Evolutionary conservation across 1,140 invertebrate species (phyloP).

Genomic region (Drosophila arawakana): DNA sequence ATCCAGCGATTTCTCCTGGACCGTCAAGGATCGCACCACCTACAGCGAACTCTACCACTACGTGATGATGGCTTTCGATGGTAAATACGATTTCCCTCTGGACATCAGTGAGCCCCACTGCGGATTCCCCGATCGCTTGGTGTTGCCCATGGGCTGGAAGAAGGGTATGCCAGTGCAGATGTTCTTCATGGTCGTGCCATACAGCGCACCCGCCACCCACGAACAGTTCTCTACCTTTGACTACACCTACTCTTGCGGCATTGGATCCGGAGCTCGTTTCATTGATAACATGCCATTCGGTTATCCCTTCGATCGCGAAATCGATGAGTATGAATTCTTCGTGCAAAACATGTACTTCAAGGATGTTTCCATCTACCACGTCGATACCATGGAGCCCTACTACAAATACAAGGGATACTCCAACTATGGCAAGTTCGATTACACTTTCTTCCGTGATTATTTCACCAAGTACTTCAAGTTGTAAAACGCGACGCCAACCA

Average conservation of each 20-base stretch:
- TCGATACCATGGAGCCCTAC: slow-evolving; percentile 68
- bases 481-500: slow-evolving; percentile 20
- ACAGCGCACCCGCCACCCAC: slow-evolving; percentile 64
- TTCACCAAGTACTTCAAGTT: slow-evolving; percentile 72
- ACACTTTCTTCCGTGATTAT: slow-evolving; percentile 70
- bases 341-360: slow-evolving; percentile 84
- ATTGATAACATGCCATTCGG: slow-evolving; percentile 78
- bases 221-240: slow-evolving; percentile 74
- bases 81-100: slow-evolving; percentile 73
- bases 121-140: slow-evolving; percentile 84
- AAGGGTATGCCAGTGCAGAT: slow-evolving; percentile 86
- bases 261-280: slow-evolving; percentile 72
- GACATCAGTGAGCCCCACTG: slow-evolving; percentile 76
- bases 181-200: slow-evolving; percentile 85
- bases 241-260: slow-evolving; percentile 68
- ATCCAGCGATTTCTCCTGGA: slow-evolving; percentile 84
- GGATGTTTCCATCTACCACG: slow-evolving; percentile 75
- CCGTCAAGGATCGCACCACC: slow-evolving; percentile 83
- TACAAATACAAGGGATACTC: slow-evolving; percentile 71
- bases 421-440: slow-evolving; percentile 73
- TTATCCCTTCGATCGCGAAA: slow-evolving; percentile 85
- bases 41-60: slow-evolving; percentile 84
- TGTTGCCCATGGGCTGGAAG: slow-evolving; percentile 86
- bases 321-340: slow-evolving; percentile 84
- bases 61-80: slow-evolving; percentile 82